Percentiles rank a stretch among this genome's conserved stretches.
Conservation (phyloP, 30 jellyfish, hydroid and myxozoan species). For the Pelagia noctiluca region DNA sequence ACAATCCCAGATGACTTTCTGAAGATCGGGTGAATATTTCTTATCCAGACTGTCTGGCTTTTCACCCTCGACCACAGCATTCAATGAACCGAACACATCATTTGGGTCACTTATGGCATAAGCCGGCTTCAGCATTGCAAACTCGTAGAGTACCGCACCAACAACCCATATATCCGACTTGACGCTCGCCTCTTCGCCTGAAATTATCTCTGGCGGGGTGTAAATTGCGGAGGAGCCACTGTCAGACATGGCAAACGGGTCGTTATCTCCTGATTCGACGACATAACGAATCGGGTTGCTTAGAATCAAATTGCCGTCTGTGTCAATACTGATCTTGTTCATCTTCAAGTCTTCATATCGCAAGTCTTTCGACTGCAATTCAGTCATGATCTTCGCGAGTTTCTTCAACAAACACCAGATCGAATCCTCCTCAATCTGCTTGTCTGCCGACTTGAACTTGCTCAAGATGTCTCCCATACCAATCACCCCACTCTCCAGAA, state of each 20-base stretch:
- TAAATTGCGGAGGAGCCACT: constrained; percentile 58
- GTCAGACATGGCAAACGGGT: constrained; percentile 67
- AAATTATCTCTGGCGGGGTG: constrained; percentile 73
- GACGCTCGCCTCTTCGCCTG: constrained; percentile 65
- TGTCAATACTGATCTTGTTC: constrained; percentile 37
- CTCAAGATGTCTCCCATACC: constrained; percentile 13
- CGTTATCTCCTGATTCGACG: constrained; percentile 25
- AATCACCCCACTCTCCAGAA: constrained; percentile 33
- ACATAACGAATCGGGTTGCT: constrained; percentile 50
- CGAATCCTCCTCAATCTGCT: constrained; percentile 33
- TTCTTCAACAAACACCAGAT: constrained; percentile 56
- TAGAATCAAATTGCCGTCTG: constrained; percentile 49
- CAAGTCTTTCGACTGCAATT: constrained; percentile 32
- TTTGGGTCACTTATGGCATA: constrained; percentile 33
- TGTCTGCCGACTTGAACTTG: constrained; percentile 16
- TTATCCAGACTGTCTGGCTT: constrained; percentile 50
- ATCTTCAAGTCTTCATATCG: constrained; percentile 33
- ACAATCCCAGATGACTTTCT: constrained; percentile 42
- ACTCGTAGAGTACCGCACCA: constrained; percentile 67
- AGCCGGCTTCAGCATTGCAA: constrained; percentile 73
- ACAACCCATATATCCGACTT: constrained; percentile 53
- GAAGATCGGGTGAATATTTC: constrained; percentile 40
- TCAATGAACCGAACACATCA: constrained; percentile 45
- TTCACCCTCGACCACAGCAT: constrained; percentile 72
- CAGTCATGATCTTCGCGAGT: constrained; percentile 18